Base-by-base conservation (phyloP, 2,113 vertebrate species). In the Fregata magnificens region DNA sequence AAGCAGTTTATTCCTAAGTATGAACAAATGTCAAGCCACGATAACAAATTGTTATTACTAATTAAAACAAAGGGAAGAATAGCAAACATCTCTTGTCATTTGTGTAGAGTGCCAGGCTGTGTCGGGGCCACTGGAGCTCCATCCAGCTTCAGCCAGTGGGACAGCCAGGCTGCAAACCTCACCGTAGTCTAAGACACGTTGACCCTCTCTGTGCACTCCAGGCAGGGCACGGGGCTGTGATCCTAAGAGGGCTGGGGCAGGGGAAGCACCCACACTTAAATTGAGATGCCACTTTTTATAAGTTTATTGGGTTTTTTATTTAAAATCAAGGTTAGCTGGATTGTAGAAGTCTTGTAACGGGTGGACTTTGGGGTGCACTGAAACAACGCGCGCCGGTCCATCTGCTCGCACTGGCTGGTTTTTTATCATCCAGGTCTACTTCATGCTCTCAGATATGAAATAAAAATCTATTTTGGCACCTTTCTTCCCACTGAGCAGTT, bases 21-120 rank as follows among this genome's bases (percentile, higher is more conserved):
- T 80, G 96, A 96, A 86, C 95, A 94, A 97, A 96, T 88, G 91
- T 94, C 95, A 94, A 94, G 56, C 78, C 84, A 91, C 0, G 20
- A 74, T 95, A 95, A 94, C 93, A 94, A 95, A 87, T 94, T 91
- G 84, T 94, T 97, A 83, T 91, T 95, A 81, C 69, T 93, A 96
- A 97, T 97, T 96, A 91, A 97, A 97, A 96, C 79, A 96, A 83
- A 94, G 65, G 73, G 50, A 83, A 79, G 79, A 90, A 73, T 40
- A 86, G 91, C 55, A 93, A 97, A 88, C 53, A 44, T 70, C 78
- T 82, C 71, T 49, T 95, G 83, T 95, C 74, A 45, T 90, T 90
- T 56, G 25, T 25, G 36, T 74, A 29, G 65, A 31, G 61, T 91
- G 81, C 81, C 86, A 86, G 86, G 70, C 47, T 92, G 59, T 70